Evolutionary conservation across 1,140 invertebrate genomes (phyloP).

Genomic region (Nephotettix cincticeps): DNA sequence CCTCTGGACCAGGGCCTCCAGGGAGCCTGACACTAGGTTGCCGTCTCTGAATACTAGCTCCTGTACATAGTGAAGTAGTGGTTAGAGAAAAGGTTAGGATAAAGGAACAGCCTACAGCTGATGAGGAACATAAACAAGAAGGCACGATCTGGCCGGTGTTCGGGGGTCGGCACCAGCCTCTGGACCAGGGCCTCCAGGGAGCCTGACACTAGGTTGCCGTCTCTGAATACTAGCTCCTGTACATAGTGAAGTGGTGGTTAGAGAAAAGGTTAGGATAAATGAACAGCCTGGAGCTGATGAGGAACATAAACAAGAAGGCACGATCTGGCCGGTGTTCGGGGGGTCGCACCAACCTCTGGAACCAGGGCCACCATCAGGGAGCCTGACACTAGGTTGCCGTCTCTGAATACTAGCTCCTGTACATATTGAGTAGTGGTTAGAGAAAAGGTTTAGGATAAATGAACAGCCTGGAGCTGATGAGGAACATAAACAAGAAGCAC

Average conservation of each 20-base stretch:
- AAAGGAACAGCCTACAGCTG: conserved; percentile 88
- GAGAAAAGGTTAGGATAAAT: too few relatives aligned
- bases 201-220: conserved; percentile 85
- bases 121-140: conserved; percentile 94
- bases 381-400: conserved; percentile 85
- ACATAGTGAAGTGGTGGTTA: too few relatives aligned
- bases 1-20: conserved; percentile 86
- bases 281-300: conserved; percentile 90
- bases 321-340: conserved; percentile 87
- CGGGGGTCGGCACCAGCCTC: conserved; percentile 86
- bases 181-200: conserved; percentile 83
- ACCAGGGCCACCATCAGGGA: conserved; percentile 81
- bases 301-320: conserved; percentile 90
- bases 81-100: too few relatives aligned
- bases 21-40: conserved; percentile 79
- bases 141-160: conserved; percentile 84
- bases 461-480: too few relatives aligned
- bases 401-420: conserved; percentile 77
- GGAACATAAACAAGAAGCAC: too few relatives aligned
- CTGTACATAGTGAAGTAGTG: too few relatives aligned
- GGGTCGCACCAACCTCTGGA: conserved; percentile 89
- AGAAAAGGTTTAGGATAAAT: too few relatives aligned
- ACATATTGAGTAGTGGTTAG: too few relatives aligned
- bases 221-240: conserved; percentile 77
- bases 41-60: conserved; percentile 83